Conservation (phyloP, 2,113 vertebrate genomes). For the Meriones unguiculatus region DNA sequence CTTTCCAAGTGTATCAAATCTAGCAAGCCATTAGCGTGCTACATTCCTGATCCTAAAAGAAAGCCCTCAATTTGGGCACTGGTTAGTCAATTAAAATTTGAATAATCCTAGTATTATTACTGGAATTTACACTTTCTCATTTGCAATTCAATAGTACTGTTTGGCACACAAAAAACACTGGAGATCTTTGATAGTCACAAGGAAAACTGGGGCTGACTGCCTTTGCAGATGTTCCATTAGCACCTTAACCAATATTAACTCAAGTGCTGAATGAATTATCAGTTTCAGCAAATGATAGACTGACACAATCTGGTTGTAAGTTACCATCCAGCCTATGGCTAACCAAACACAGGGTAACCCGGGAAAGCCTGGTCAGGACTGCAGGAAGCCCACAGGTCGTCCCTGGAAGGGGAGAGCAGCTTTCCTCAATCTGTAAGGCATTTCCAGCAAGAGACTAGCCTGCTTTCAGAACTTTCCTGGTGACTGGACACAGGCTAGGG, state of each 20-base stretch:
- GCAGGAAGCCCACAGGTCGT: not conserved
- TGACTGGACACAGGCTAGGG: conserved; percentile 1
- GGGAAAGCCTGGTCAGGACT: not conserved
- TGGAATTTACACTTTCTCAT: conserved; percentile 48
- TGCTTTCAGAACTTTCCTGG: not conserved
- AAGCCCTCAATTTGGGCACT: conserved; percentile 36
- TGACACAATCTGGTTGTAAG: conserved; percentile 43
- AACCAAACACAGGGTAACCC: not conserved
- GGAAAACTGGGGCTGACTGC: not conserved
- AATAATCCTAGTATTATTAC: conserved; percentile 25
- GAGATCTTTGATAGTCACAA: conserved; percentile 30
- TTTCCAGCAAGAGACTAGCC: not conserved
- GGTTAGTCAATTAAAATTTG: conserved; percentile 15
- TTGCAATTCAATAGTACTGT: not conserved
- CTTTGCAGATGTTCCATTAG: conserved; percentile 33
- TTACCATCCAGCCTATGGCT: not conserved
- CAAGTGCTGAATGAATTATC: conserved; percentile 28
- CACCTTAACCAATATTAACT: conserved; percentile 28
- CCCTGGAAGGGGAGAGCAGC: not conserved
- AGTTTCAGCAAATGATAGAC: conserved; percentile 20
- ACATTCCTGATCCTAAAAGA: conserved; percentile 50
- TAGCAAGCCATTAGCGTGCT: not conserved
- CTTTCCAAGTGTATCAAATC: not conserved
- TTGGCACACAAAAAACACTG: conserved; percentile 29
- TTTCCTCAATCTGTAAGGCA: not conserved